Conservation (phyloP, 2,113 vertebrate genomes). For the Murina feae region DNA sequence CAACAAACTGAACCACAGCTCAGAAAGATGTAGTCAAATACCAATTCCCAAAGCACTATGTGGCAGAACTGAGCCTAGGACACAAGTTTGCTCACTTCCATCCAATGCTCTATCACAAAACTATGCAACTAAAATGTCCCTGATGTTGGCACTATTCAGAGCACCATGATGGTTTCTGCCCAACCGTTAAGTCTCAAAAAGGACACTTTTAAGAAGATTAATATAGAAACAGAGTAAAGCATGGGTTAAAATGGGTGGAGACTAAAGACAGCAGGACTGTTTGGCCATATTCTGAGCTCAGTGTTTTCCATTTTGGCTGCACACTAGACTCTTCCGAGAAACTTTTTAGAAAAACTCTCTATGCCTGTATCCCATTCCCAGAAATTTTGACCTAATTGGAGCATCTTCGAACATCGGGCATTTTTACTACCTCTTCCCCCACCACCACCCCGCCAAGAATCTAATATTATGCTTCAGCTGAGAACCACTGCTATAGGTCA, state of each 20-base stretch:
- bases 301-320: not conserved
- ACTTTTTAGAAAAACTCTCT: not conserved
- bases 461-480: not conserved
- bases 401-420: not conserved
- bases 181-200: not conserved
- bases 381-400: not conserved
- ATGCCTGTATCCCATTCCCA: not conserved
- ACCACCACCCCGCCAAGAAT: not conserved
- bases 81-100: not conserved
- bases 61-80: not conserved
- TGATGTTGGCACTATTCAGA: not conserved
- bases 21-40: not conserved
- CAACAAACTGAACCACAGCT: not conserved
- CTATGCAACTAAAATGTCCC: not conserved
- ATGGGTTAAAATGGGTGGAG: not conserved
- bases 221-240: not conserved
- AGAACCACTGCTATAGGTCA: not conserved
- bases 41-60: not conserved
- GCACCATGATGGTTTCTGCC: not conserved
- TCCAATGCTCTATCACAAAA: not conserved
- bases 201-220: not conserved
- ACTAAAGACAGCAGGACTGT: not conserved
- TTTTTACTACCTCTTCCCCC: not conserved
- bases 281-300: constrained; percentile 6
- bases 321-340: not conserved